Conservation (phyloP, 1,140 invertebrate species). For the Conopomorpha cramerella region DNA sequence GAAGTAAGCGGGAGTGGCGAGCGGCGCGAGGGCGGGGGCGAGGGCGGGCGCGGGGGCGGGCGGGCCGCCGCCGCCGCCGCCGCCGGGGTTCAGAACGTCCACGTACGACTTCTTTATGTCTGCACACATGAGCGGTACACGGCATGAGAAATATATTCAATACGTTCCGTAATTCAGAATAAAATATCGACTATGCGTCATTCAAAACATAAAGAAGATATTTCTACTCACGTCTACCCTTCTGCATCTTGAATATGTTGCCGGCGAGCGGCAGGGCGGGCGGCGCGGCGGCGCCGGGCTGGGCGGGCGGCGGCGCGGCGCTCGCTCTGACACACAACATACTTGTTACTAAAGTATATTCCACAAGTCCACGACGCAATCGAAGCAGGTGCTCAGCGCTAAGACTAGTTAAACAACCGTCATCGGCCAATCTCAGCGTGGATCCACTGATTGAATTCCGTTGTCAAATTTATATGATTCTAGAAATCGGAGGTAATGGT, state of each 20-base stretch:
- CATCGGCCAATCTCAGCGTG: background rate
- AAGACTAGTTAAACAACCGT: background rate
- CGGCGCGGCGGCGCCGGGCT: slow-evolving; percentile 75
- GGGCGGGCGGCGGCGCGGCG: slow-evolving; percentile 25
- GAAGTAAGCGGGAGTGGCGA: slow-evolving; percentile 42
- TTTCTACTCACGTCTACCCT: slow-evolving; percentile 72
- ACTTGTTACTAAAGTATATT: too few relatives aligned
- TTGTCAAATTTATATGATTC: background rate
- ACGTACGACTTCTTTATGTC: slow-evolving; percentile 81
- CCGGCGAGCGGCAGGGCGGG: slow-evolving; percentile 40
- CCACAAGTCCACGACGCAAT: too few relatives aligned
- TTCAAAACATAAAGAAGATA: too few relatives aligned
- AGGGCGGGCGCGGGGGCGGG: slow-evolving; percentile 47
- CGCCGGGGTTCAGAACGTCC: slow-evolving; percentile 80
- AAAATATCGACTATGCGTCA: too few relatives aligned
- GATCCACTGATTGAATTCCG: background rate
- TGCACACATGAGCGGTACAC: slow-evolving; percentile 27
- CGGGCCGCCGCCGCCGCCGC: slow-evolving; percentile 32
- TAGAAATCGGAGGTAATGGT: too few relatives aligned
- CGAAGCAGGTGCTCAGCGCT: background rate
- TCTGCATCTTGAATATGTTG: slow-evolving; percentile 80
- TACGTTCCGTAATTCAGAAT: too few relatives aligned
- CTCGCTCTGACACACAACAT: too few relatives aligned
- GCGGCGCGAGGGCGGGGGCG: slow-evolving; percentile 48
- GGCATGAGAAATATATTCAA: too few relatives aligned